Base-by-base conservation (phyloP, 2,888 invertebrate species). In the Antheraea yamamai region DNA sequence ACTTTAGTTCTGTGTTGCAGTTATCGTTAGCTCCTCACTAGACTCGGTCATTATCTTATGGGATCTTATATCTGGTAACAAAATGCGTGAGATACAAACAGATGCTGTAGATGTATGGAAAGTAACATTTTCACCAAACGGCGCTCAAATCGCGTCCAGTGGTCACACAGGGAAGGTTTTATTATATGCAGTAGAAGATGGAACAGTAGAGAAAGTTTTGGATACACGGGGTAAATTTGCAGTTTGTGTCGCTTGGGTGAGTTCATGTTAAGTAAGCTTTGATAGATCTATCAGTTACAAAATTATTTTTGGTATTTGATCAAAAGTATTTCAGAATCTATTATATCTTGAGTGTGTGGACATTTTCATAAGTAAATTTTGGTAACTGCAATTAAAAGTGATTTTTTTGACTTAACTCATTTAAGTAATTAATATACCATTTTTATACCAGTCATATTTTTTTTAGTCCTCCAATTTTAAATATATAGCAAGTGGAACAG, bases 181-280 rank as follows among this genome's bases (percentile, higher is more conserved):
- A 76, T 94, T 99, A 81, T 99, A 98, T 91, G 97, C 96, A 80
- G 97, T 98, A 0, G 98, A 97, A 85, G 97, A 96, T 71, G 98
- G 98, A 0, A 97, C 96, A 83, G 96, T 97, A 64, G 97, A 98
- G 82, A 97, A 97, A 85, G 96, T 97, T 2, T 93, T 99, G 78
- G 99, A 99, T 89, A 98, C 99, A 0, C 97, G 98, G 92, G 98
- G 98, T 78, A 98, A 98, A 94, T 99, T 99, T 89, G 97, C 97
- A 3, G 94, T 98, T 14, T 98, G 98, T 91, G 97, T 99, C 84
- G 98, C 98, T 52, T 99, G 98, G 95, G 99, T 99, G 91, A 96
- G 97, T 95, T 16, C 23, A 51, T 7, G n/a, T 23, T 52, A n/a
- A 51, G 12, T 39, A 23, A 26, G 0, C 14, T 72, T 7, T 2